Conservation (phyloP, 2,797 vertebrate species). For the Brachymystax lenok region DNA sequence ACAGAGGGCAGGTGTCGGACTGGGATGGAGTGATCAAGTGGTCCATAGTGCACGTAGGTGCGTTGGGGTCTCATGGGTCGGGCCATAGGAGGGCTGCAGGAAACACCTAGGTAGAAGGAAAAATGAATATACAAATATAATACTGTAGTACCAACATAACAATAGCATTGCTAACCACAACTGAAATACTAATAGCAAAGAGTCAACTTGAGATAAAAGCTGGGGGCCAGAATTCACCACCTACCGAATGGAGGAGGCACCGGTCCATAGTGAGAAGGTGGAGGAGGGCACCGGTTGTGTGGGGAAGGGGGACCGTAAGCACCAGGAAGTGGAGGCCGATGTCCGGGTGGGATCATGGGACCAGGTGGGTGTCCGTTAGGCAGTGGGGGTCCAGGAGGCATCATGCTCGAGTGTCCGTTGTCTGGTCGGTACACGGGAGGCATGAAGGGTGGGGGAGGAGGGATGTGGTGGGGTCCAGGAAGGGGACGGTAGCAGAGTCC, state of each 20-base stretch:
- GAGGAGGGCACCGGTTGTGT: slow-evolving; percentile 65
- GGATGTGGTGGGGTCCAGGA: slow-evolving; percentile 49
- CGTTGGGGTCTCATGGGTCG: slow-evolving; percentile 69
- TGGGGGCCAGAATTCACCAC: not conserved
- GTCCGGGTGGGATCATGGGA: slow-evolving; percentile 24
- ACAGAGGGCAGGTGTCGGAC: slow-evolving; percentile 71
- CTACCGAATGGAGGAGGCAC: slow-evolving; percentile 57
- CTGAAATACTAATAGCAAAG: not conserved
- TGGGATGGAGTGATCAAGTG: slow-evolving; percentile 73
- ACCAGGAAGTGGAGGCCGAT: not conserved
- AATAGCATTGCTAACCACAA: not conserved
- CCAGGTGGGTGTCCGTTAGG: slow-evolving; percentile 63
- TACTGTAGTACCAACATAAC: not conserved
- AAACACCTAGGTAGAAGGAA: slow-evolving; percentile 49
- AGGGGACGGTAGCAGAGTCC: slow-evolving; percentile 55
- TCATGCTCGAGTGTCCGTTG: slow-evolving; percentile 59
- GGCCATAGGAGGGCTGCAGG: slow-evolving; percentile 36
- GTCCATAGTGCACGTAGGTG: slow-evolving; percentile 68
- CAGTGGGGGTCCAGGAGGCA: slow-evolving; percentile 55
- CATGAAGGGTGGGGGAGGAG: slow-evolving; percentile 44
- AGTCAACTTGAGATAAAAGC: not conserved
- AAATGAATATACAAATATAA: not conserved
- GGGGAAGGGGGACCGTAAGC: slow-evolving; percentile 56
- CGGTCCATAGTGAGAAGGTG: slow-evolving; percentile 61
- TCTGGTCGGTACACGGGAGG: slow-evolving; percentile 39